phyloP scores from a whole-genome alignment of 1,140 invertebrate genomes.

The Brachystomella parvula region DNA sequence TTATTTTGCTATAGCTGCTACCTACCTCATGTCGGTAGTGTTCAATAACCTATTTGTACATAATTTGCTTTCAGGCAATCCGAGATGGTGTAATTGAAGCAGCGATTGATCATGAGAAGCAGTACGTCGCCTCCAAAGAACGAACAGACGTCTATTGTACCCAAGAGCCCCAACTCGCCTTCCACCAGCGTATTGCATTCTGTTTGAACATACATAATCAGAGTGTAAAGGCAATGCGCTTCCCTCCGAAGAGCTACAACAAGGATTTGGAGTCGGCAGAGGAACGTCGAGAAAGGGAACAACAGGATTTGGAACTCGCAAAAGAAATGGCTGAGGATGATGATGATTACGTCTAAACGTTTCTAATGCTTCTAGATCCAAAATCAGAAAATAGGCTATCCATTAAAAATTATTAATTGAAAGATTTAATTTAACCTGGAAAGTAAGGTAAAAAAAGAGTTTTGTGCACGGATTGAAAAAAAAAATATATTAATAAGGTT shows the following conservation, averaged over 20 bases:
- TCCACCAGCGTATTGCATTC: slow-evolving; percentile 96
- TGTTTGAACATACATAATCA: slow-evolving; percentile 97
- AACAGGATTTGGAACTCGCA: slow-evolving; percentile 93
- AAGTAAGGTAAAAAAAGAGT: no score
- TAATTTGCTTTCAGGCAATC: slow-evolving; percentile 60
- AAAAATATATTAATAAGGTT: no score
- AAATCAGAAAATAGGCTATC: no score
- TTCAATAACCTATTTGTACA: not conserved
- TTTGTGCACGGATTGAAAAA: no score
- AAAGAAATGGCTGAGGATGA: slow-evolving; percentile 99
- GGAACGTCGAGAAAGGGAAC: slow-evolving; percentile 87
- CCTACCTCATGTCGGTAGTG: slow-evolving; percentile 18
- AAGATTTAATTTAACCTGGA: no score
- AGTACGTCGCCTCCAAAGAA: slow-evolving; percentile 95
- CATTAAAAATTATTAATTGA: no score
- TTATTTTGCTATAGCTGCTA: no score
- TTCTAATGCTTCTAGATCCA: no score
- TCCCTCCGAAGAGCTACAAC: slow-evolving; percentile 97
- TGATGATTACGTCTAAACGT: slow-evolving; percentile 49
- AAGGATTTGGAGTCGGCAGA: slow-evolving; percentile 97
- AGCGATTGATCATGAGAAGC: slow-evolving; percentile 85
- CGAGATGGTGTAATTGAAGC: slow-evolving; percentile 98
- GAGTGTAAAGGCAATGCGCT: slow-evolving; percentile 96
- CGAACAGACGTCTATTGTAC: slow-evolving; percentile 96
- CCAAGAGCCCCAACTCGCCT: slow-evolving; percentile 88